Conservation (phyloP, 2,888 invertebrate genomes). For the Drosophila demipolita region DNA sequence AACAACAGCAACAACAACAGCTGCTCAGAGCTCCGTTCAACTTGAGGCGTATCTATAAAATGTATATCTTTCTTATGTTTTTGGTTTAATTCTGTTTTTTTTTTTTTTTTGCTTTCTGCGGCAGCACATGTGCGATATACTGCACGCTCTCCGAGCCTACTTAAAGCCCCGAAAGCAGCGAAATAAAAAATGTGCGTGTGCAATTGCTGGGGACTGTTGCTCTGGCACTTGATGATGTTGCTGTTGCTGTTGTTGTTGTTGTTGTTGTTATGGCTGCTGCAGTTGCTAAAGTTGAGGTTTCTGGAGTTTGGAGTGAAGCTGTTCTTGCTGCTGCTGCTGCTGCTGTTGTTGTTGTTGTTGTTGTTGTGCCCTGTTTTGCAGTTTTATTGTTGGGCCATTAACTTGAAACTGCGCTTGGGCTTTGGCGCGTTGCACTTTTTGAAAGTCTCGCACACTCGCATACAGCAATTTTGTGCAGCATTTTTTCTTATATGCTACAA, state of each 20-base stretch:
- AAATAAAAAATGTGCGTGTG: constrained; percentile 55
- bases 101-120: not conserved
- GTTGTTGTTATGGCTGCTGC: constrained; percentile 16
- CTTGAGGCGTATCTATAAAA: constrained; percentile 54
- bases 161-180: constrained; percentile 45
- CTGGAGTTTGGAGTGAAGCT: constrained; percentile 2
- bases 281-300: constrained; percentile 11
- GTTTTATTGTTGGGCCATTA: constrained; percentile 70
- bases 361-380: constrained; percentile 43
- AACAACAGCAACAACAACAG: constrained; percentile 21
- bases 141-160: constrained; percentile 6
- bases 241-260: constrained; percentile 24
- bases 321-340: constrained; percentile 13
- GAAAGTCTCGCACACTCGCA: constrained; percentile 41
- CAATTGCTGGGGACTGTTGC: constrained; percentile 54
- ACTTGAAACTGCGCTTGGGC: constrained; percentile 52
- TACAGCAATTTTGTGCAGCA: constrained; percentile 55
- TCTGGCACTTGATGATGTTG: constrained; percentile 51
- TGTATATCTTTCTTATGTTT: constrained; percentile 57
- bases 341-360: constrained; percentile 4
- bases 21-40: constrained; percentile 20
- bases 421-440: constrained; percentile 60
- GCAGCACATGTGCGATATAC: constrained; percentile 39
- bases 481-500: constrained; percentile 62
- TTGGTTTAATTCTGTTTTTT: constrained; percentile 8